A percentile compares a stretch with the other conserved stretches of the same genome.
Conservation (phyloP, 2,888 invertebrate species). For the Synergus japonicus region DNA sequence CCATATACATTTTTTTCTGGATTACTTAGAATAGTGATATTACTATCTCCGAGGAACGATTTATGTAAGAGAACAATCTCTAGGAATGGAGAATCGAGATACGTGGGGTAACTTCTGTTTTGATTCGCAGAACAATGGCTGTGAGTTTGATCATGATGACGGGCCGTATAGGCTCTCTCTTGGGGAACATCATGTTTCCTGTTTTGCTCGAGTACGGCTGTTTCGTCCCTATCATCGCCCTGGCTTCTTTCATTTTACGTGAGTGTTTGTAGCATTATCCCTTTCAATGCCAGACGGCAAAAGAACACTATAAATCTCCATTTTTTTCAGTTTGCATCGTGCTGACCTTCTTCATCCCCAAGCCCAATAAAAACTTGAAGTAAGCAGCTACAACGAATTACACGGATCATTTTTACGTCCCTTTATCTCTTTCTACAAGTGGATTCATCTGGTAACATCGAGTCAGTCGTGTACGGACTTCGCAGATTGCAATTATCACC, state of each 20-base stretch:
- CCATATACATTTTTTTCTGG: slow-evolving; percentile 10
- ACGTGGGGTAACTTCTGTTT: slow-evolving; percentile 36
- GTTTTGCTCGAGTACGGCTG: slow-evolving; percentile 70
- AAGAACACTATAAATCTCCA: slow-evolving; percentile 25
- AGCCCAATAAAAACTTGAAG: slow-evolving; percentile 55
- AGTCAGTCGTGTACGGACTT: slow-evolving; percentile 22
- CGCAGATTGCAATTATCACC: slow-evolving; percentile 25
- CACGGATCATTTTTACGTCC: slow-evolving; percentile 34
- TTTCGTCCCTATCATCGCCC: slow-evolving; percentile 60
- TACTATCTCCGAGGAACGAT: slow-evolving; percentile 30
- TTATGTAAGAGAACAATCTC: slow-evolving; percentile 28
- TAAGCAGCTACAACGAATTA: slow-evolving; percentile 41
- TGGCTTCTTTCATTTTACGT: slow-evolving; percentile 62
- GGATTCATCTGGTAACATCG: slow-evolving; percentile 42
- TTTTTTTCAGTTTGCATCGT: slow-evolving; percentile 60
- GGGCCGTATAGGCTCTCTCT: slow-evolving; percentile 73
- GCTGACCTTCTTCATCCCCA: slow-evolving; percentile 62
- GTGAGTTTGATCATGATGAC: slow-evolving; percentile 73
- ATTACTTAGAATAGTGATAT: slow-evolving; percentile 25
- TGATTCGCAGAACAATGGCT: slow-evolving; percentile 71
- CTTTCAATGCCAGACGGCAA: slow-evolving; percentile 10
- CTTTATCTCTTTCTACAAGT: slow-evolving; percentile 42
- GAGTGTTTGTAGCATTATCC: slow-evolving; percentile 51
- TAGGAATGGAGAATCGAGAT: slow-evolving; percentile 25
- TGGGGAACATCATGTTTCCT: slow-evolving; percentile 74